Evolutionary conservation across 2,113 vertebrate species (phyloP).

Genomic region (Tupaia tana): DNA sequence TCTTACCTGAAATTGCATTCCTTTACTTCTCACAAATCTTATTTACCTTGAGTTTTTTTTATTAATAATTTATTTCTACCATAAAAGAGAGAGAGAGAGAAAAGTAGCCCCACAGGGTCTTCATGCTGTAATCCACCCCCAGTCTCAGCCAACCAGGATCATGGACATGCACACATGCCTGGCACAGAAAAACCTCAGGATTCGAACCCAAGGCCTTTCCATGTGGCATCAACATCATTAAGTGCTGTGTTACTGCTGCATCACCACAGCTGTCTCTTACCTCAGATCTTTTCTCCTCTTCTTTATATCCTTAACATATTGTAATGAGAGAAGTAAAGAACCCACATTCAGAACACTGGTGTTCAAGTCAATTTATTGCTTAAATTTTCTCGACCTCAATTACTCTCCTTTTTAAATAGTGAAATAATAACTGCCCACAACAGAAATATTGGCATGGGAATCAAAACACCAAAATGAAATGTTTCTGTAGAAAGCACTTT

Average conservation of each 20-base stretch:
- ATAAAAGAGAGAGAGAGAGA: too few species aligned
- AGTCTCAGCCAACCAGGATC: too few species aligned
- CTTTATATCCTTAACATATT: not conserved
- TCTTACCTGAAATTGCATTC: not conserved
- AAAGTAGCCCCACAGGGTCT: too few species aligned
- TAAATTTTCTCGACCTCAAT: not conserved
- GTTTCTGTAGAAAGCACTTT: not conserved
- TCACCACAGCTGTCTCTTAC: too few species aligned
- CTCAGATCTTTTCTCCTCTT: not conserved
- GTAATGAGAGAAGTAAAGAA: not conserved
- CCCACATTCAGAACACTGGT: not conserved
- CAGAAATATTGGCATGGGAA: not conserved
- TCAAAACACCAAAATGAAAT: not conserved
- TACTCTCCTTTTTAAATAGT: not conserved
- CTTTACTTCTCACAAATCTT: conserved; percentile 13
- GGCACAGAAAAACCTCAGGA: too few species aligned
- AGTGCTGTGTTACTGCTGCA: too few species aligned
- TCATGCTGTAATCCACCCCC: too few species aligned
- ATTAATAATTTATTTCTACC: too few species aligned
- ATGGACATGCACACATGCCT: too few species aligned
- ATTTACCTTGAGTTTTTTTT: not conserved
- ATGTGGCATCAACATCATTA: too few species aligned
- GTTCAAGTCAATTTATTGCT: not conserved
- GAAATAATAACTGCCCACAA: not conserved
- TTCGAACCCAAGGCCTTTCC: too few species aligned